phyloP scores from a whole-genome alignment of 2,797 vertebrate genomes.

The Sebastes ruberrimus region DNA sequence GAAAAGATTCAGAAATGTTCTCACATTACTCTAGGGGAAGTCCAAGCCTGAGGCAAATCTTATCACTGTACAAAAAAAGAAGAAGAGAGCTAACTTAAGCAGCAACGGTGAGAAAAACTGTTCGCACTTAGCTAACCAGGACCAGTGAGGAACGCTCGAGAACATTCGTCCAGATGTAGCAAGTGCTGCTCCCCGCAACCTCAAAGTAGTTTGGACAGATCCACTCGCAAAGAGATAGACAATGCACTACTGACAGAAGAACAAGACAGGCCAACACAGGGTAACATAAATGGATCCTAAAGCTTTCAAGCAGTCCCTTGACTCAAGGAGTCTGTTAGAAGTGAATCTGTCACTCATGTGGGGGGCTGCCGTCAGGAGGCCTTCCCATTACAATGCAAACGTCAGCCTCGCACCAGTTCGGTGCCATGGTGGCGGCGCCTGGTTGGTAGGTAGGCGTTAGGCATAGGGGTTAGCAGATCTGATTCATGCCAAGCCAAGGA shows the following conservation, averaged over 20 bases:
- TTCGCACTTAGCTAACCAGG: neutral
- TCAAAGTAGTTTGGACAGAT: neutral
- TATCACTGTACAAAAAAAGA: constrained; percentile 10
- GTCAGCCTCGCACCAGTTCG: constrained; percentile 10
- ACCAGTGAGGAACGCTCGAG: neutral
- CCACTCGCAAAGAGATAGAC: neutral
- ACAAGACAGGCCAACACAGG: neutral
- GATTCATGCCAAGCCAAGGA: constrained; percentile 70
- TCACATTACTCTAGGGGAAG: constrained; percentile 27
- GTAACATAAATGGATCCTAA: neutral
- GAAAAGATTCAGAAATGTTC: constrained; percentile 34
- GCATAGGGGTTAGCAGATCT: constrained; percentile 50
- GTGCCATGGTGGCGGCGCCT: neutral
- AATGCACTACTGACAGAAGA: neutral
- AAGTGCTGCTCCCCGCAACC: neutral
- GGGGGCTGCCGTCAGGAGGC: constrained; percentile 19
- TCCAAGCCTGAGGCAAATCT: constrained; percentile 13
- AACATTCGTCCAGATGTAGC: neutral
- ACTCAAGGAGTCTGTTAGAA: neutral
- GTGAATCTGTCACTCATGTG: neutral
- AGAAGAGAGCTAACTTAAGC: neutral
- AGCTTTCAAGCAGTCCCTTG: neutral
- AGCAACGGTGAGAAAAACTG: constrained; percentile 2
- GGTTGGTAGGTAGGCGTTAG: constrained; percentile 56
- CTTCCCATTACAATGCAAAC: constrained; percentile 41